These are phyloP conservation scores for Microplitis deprimator DNA, from an alignment of 2,888 invertebrate genomes.

Conservation along the genomic window DNA sequence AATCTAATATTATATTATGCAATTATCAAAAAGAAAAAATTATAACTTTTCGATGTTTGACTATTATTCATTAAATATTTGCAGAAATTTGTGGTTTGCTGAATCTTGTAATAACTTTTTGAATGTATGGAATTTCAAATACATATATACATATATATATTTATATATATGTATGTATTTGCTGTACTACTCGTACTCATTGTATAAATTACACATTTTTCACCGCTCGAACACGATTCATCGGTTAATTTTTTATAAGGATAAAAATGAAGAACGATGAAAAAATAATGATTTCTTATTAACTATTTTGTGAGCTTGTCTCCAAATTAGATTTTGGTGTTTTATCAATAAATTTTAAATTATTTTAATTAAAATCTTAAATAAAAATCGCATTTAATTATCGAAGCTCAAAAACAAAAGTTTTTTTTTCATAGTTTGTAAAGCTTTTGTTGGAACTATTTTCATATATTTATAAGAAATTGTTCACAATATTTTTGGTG, in stretches of 20 bases:
- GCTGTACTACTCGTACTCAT: constrained; percentile 67
- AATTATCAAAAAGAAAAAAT: constrained; percentile 34
- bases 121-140: constrained; percentile 67
- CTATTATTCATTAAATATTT: constrained; percentile 63
- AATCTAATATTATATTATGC: constrained; percentile 40
- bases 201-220: constrained; percentile 70
- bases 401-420: background rate
- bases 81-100: constrained; percentile 71
- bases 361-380: background rate
- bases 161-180: constrained; percentile 53
- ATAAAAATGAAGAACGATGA: constrained; percentile 12
- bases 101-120: constrained; percentile 70
- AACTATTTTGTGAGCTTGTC: background rate
- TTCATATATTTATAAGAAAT: background rate
- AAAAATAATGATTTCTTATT: constrained; percentile 6
- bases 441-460: background rate
- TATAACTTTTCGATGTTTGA: constrained; percentile 46
- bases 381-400: background rate
- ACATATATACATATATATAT: constrained; percentile 50
- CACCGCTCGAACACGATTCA: constrained; percentile 63
- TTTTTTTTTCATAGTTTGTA: background rate
- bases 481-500: too few species aligned
- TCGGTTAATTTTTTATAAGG: constrained; percentile 50
- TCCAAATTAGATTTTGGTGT: background rate
- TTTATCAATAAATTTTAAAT: background rate